These are phyloP conservation scores for Hydrochoerus hydrochaeris DNA, from an alignment of 2,113 vertebrate species.

Conservation along the genomic window DNA sequence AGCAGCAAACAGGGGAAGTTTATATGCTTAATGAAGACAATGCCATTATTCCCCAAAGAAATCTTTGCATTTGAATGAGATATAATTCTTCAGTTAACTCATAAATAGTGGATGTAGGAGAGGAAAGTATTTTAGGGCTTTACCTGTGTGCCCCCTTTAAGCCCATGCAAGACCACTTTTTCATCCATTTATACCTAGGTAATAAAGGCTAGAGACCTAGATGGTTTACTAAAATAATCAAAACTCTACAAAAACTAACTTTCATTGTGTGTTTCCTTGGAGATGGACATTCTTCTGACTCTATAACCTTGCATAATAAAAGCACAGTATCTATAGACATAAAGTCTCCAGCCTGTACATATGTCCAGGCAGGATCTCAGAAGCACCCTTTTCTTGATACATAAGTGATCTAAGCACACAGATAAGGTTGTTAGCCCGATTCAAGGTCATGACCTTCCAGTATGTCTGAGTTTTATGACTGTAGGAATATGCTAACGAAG, in stretches of 20 bases:
- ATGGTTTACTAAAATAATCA: background rate
- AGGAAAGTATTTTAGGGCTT: background rate
- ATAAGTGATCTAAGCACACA: background rate
- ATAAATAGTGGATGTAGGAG: rapidly evolving
- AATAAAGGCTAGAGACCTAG: background rate
- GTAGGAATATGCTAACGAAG: background rate
- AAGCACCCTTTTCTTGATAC: no score
- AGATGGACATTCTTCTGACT: background rate
- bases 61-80: background rate
- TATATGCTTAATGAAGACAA: background rate
- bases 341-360: no score
- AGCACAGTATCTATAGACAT: rapidly evolving
- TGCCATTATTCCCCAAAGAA: background rate
- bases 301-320: rapidly evolving
- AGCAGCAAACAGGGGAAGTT: background rate
- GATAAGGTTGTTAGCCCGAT: rapidly evolving
- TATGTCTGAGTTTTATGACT: background rate
- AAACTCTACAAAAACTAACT: background rate
- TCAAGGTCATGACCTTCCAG: background rate
- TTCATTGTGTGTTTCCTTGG: background rate
- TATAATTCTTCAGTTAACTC: background rate
- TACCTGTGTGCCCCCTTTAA: background rate
- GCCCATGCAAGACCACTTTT: background rate
- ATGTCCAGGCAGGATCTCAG: no score
- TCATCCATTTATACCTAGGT: background rate